Evolutionary conservation across 1,140 invertebrate genomes (phyloP).

Genomic region (Pomacea maculata): DNA sequence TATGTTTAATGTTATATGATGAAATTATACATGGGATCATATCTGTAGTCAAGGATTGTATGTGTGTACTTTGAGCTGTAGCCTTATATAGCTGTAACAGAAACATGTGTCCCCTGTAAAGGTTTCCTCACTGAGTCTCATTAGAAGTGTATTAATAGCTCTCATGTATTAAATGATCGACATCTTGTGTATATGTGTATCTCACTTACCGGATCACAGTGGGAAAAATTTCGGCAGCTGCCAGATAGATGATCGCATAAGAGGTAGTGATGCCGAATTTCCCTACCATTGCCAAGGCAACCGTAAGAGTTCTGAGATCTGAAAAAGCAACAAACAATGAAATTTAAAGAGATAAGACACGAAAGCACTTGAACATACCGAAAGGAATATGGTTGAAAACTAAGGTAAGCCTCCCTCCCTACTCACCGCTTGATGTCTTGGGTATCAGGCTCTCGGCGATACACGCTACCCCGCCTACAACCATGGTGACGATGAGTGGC

Average conservation of each 20-base stretch:
- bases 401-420: background rate
- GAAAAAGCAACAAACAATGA: background rate
- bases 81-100: no score
- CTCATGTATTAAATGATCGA: no score
- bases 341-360: no score
- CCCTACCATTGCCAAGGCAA: slow-evolving; percentile 79
- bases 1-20: no score
- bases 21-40: no score
- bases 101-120: no score
- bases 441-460: slow-evolving; percentile 35
- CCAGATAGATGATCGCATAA: slow-evolving; percentile 62
- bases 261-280: slow-evolving; percentile 83
- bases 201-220: slow-evolving; percentile 43
- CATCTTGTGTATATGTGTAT: no score
- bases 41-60: rapidly evolving
- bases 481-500: slow-evolving; percentile 77
- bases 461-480: slow-evolving; percentile 72
- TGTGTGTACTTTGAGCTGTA: no score
- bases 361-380: no score
- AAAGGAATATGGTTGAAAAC: no score
- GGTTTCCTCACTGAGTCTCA: no score
- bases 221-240: slow-evolving; percentile 51
- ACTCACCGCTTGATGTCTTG: background rate
- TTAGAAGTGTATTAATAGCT: no score
- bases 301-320: slow-evolving; percentile 71